Evolutionary conservation across 2,888 invertebrate genomes (phyloP).

Genomic region (Pandemis cinnamomeana): DNA sequence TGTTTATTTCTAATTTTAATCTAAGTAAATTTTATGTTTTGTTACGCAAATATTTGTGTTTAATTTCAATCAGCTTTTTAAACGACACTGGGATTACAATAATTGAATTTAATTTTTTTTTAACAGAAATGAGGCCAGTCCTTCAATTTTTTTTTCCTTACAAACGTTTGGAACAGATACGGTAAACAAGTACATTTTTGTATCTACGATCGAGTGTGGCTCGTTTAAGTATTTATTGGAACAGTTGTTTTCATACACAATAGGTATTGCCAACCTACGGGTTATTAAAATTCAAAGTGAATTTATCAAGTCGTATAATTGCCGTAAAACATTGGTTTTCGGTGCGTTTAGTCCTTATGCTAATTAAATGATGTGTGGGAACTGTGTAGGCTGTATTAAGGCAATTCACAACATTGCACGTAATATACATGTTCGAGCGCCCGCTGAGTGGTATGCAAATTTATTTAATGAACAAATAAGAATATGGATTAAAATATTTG

Average conservation of each 20-base stretch:
- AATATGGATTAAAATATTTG: background rate
- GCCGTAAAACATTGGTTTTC: constrained; percentile 21
- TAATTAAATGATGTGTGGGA: constrained; percentile 39
- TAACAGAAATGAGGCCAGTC: constrained; percentile 13
- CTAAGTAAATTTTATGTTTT: too few relatives aligned
- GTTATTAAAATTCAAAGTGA: constrained; percentile 37
- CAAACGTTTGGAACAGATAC: constrained; percentile 6
- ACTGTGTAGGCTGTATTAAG: constrained; percentile 20
- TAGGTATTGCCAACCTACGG: constrained; percentile 33
- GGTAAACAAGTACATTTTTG: background rate
- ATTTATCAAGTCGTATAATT: constrained; percentile 20
- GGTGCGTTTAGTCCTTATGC: constrained; percentile 25
- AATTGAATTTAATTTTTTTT: background rate
- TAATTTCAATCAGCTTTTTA: background rate
- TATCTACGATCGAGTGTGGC: background rate
- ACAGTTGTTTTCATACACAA: constrained; percentile 19
- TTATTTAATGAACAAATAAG: background rate
- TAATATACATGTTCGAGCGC: constrained; percentile 21
- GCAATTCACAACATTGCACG: constrained; percentile 26
- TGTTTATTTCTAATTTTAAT: too few relatives aligned
- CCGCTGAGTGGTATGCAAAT: background rate
- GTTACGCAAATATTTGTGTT: too few relatives aligned
- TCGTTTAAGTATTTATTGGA: constrained; percentile 14
- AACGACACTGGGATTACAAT: constrained; percentile 10
- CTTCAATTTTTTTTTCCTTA: constrained; percentile 2